phyloP scores from a whole-genome alignment of 2,797 vertebrate genomes.

The Crenuchus spilurus region DNA sequence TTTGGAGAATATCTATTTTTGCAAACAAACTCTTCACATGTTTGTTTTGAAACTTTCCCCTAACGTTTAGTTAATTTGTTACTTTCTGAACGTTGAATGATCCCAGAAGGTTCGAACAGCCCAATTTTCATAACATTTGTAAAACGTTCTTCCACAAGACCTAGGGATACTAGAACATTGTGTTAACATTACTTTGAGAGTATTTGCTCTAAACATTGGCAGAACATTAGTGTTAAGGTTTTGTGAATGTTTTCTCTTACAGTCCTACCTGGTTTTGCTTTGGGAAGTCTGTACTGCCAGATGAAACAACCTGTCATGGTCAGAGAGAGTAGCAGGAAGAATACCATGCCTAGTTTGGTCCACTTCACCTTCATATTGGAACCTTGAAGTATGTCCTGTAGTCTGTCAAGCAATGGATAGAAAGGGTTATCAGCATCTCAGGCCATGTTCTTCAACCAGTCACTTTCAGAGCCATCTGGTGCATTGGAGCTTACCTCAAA shows the following conservation, averaged over 20 bases:
- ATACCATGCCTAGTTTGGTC: slow-evolving; percentile 72
- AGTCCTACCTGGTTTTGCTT: slow-evolving; percentile 69
- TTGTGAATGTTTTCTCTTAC: neutral
- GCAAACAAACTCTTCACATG: too few species aligned
- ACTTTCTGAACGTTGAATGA: too few species aligned
- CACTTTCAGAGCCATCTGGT: neutral
- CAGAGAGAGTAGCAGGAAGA: slow-evolving; percentile 82
- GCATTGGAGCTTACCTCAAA: neutral
- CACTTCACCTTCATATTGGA: slow-evolving; percentile 78
- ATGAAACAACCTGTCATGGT: slow-evolving; percentile 88
- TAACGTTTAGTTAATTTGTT: too few species aligned
- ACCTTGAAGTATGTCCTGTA: slow-evolving; percentile 14
- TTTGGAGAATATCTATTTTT: too few species aligned
- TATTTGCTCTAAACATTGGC: too few species aligned
- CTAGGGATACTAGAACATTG: too few species aligned
- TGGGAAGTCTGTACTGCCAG: slow-evolving; percentile 89
- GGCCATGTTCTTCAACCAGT: neutral
- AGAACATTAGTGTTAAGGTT: too few species aligned
- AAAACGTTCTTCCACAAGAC: too few species aligned
- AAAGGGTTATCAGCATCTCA: neutral
- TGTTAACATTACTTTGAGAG: too few species aligned
- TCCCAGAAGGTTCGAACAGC: too few species aligned
- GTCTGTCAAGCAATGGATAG: slow-evolving; percentile 5
- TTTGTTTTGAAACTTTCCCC: too few species aligned
- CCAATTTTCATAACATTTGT: too few species aligned